Evolutionary conservation across 2,888 invertebrate genomes (phyloP).

Genomic region (Pogonocherus hispidulus): DNA sequence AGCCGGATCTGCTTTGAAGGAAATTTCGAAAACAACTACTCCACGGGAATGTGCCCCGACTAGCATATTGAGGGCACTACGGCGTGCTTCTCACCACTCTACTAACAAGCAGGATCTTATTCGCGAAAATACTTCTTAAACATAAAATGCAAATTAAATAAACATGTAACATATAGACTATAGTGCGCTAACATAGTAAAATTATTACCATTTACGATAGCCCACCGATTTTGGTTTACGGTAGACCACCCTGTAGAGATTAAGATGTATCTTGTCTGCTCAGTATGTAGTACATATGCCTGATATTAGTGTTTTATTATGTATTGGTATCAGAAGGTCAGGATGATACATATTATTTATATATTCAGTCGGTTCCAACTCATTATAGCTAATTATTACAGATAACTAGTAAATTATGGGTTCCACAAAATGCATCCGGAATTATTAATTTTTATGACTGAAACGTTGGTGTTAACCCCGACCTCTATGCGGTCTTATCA

Average conservation of each 20-base stretch:
- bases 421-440: slow-evolving; percentile 14
- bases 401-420: slow-evolving; percentile 28
- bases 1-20: too few relatives aligned
- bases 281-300: slow-evolving; percentile 19
- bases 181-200: too few relatives aligned
- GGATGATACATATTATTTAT: slow-evolving; percentile 22
- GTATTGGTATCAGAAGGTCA: slow-evolving; percentile 15
- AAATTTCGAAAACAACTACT: too few relatives aligned
- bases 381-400: slow-evolving; percentile 30
- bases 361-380: slow-evolving; percentile 11
- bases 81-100: too few relatives aligned
- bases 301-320: slow-evolving; percentile 15
- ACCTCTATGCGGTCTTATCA: slow-evolving; percentile 17
- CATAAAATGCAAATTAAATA: too few relatives aligned
- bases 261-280: slow-evolving; percentile 10
- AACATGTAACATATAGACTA: too few relatives aligned
- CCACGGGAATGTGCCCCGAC: too few relatives aligned
- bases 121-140: too few relatives aligned
- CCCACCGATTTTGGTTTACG: too few relatives aligned
- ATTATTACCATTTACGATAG: too few relatives aligned
- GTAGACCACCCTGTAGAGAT: neutral
- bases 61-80: too few relatives aligned
- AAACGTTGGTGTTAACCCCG: slow-evolving; percentile 19
- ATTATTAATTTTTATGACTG: slow-evolving; percentile 27
- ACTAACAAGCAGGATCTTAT: too few relatives aligned